phyloP scores from a whole-genome alignment of 2,797 vertebrate species.

The Malacoraja senta region DNA sequence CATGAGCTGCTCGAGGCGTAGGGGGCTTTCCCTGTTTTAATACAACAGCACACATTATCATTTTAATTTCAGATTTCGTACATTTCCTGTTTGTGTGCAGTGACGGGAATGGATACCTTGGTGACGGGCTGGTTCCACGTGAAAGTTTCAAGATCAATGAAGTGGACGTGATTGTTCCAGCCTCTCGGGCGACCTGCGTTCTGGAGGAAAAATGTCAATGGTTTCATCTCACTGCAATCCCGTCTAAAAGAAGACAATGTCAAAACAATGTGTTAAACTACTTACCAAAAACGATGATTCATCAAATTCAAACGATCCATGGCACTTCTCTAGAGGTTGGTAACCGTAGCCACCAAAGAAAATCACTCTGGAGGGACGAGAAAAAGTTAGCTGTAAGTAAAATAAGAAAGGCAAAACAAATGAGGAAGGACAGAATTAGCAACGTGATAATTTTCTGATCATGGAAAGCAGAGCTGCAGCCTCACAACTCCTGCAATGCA shows the following conservation, averaged over 20 bases:
- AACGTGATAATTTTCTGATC: neutral
- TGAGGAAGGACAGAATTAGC: neutral
- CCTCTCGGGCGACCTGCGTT: constrained; percentile 73
- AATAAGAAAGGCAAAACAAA: neutral
- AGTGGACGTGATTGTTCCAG: constrained; percentile 93
- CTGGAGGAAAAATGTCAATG: constrained; percentile 44
- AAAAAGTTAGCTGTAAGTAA: neutral
- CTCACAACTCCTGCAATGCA: no score
- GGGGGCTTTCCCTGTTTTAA: constrained; percentile 74
- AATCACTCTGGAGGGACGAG: constrained; percentile 66
- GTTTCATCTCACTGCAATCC: neutral
- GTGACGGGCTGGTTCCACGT: constrained; percentile 86
- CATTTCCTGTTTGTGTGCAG: neutral
- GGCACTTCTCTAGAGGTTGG: constrained; percentile 69
- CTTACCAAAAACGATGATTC: constrained; percentile 80
- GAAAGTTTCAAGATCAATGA: constrained; percentile 80
- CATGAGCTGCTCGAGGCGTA: constrained; percentile 84
- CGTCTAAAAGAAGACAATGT: neutral
- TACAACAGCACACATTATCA: neutral
- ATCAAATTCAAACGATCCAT: constrained; percentile 85
- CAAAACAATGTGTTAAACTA: constrained; percentile 31
- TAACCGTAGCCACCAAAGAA: constrained; percentile 99
- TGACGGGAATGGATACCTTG: constrained; percentile 60
- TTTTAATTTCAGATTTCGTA: no score
- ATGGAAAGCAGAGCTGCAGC: no score